Percentiles rank a stretch among this genome's conserved stretches.
Evolutionary conservation across 2,888 invertebrate genomes (phyloP).

Genomic region (Griposia aprilina): DNA sequence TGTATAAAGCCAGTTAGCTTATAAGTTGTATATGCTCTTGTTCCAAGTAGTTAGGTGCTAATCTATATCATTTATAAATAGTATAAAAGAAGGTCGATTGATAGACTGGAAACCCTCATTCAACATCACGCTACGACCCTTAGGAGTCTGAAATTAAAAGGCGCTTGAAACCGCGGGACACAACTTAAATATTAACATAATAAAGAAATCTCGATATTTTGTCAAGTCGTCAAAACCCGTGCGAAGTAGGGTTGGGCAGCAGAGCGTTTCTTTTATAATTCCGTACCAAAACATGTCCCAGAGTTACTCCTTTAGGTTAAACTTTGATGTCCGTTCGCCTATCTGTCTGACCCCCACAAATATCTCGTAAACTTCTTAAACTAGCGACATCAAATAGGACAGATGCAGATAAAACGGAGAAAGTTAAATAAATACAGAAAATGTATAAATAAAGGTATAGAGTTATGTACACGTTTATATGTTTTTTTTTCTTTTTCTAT

Average conservation of each 20-base stretch:
- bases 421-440: constrained; percentile 21
- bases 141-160: neutral
- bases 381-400: constrained; percentile 15
- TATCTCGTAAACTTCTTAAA: constrained; percentile 26
- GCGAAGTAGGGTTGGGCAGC: neutral
- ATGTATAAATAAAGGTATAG: neutral
- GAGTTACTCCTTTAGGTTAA: neutral
- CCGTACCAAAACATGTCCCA: neutral
- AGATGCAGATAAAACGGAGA: constrained; percentile 16
- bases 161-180: no score
- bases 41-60: no score
- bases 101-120: neutral
- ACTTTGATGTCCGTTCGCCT: constrained; percentile 14
- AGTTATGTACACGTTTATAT: neutral
- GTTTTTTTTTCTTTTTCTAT: neutral
- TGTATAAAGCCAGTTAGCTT: neutral
- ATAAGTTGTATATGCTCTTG: no score
- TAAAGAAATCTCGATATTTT: neutral
- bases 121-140: neutral
- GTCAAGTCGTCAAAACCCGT: neutral
- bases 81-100: neutral
- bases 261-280: neutral
- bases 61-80: no score
- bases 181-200: no score
- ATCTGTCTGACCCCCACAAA: constrained; percentile 24